A percentile compares a stretch with the other conserved stretches of the same genome.
Evolutionary conservation across 1,140 invertebrate species (phyloP).

Genomic region (Potamilus streckersoni): DNA sequence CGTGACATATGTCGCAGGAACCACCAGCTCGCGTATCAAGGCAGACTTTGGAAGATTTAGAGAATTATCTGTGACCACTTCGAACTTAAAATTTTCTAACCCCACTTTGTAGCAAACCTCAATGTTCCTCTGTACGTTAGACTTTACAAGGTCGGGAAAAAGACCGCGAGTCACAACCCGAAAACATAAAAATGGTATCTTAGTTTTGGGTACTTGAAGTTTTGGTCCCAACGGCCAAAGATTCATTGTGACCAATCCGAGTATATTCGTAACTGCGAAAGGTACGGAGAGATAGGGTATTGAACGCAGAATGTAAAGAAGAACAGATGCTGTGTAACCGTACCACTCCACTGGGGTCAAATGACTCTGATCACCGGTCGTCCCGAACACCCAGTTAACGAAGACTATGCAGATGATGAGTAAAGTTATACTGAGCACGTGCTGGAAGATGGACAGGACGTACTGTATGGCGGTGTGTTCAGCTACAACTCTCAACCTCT

Average conservation of each 20-base stretch:
- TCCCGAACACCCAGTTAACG: constrained; percentile 21
- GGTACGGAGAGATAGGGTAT: constrained; percentile 34
- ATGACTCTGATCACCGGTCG: constrained; percentile 17
- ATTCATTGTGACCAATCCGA: constrained; percentile 84
- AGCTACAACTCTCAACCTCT: too few relatives aligned
- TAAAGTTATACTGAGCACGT: constrained; percentile 8
- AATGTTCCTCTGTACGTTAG: constrained; percentile 89
- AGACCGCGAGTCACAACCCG: constrained; percentile 95
- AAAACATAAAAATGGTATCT: constrained; percentile 96
- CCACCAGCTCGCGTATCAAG: constrained; percentile 84
- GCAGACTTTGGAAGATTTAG: constrained; percentile 79
- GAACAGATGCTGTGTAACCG: constrained; percentile 3
- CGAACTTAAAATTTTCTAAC: constrained; percentile 95
- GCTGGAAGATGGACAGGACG: background rate
- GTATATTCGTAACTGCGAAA: constrained; percentile 72
- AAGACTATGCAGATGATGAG: constrained; percentile 24
- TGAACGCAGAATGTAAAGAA: constrained; percentile 20
- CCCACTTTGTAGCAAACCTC: constrained; percentile 89
- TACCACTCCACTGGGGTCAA: constrained; percentile 19
- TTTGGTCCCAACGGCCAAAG: constrained; percentile 93
- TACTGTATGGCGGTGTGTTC: too few relatives aligned
- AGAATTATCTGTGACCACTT: constrained; percentile 95
- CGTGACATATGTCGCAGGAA: constrained; percentile 86
- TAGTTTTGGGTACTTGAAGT: constrained; percentile 87
- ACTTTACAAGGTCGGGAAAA: constrained; percentile 89